Evolutionary conservation across 2,797 vertebrate species (phyloP).

Genomic region (Myotis myotis): DNA sequence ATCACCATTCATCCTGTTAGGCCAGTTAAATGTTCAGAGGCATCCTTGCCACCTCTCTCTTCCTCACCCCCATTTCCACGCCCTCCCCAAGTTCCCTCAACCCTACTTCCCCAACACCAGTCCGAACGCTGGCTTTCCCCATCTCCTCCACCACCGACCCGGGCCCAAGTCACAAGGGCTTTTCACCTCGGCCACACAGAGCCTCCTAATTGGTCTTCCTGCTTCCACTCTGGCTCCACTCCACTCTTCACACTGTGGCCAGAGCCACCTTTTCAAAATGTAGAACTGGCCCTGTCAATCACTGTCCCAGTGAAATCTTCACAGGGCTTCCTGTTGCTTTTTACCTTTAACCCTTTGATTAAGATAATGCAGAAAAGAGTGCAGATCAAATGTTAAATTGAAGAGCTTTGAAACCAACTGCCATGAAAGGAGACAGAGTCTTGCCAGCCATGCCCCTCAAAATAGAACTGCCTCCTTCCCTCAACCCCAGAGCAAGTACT

Average conservation of each 20-base stretch:
- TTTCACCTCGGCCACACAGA: neutral
- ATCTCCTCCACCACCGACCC: neutral
- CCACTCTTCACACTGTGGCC: neutral
- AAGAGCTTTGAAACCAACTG: neutral
- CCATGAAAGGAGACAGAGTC: neutral
- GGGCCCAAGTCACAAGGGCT: neutral
- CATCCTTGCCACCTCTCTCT: neutral
- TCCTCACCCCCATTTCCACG: neutral
- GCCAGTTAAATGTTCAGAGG: neutral
- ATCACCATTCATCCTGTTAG: neutral
- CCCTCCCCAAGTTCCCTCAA: neutral
- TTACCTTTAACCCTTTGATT: neutral
- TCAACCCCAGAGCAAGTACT: neutral
- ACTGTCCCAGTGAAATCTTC: neutral
- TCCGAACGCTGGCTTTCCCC: neutral
- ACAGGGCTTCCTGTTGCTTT: neutral
- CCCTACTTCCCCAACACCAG: neutral
- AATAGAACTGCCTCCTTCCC: neutral
- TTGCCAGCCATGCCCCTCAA: neutral
- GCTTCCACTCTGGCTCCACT: neutral
- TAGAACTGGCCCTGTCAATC: neutral
- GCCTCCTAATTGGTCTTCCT: neutral
- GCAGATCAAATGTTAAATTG: neutral
- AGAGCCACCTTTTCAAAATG: neutral
- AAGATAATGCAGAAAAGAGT: conserved; percentile 10